Evolutionary conservation across 2,113 vertebrate species (phyloP), one percentile per base, ranked within the genome.

Genomic region (Lanius ludovicianus): DNA sequence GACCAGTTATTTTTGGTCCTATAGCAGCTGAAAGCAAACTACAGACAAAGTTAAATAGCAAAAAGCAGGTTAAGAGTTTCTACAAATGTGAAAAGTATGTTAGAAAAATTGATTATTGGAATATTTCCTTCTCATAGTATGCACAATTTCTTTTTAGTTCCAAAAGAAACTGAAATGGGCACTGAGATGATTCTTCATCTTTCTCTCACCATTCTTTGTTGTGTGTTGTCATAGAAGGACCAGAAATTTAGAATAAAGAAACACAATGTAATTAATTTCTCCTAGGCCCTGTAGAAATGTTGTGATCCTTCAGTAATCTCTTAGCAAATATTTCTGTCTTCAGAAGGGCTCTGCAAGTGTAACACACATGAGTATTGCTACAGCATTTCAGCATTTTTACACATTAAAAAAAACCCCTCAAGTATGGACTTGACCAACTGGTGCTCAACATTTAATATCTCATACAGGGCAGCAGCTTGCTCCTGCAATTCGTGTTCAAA

Each of bases 331-430:
- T 9, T 70, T 76, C 24, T 63, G 24, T 60, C 35, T 57, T 60
- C 28, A 64, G 62, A 82, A 68, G 18, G 13, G 18, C 23, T 71
- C 44, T 75, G 22, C 10, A 67, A 37, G 21, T 5, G 3, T 55
- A 71, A 90, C 25, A 50, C 9, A 39, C 22, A 21, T 5, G 70
- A 59, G 30, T 10, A 9, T 25, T 87, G 20, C 33, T 73, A 30
- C 25, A 56, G 17, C 35, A 70, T 63, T 89, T 77, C 60, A 65
- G 50, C 42, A 59, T 62, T 84, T 84, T 35, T 67, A 75, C 53
- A 28, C 13, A 44, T 6, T n/a, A 53, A 60, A 80, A 57, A 80
- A 7, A 7, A 0, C 0, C 0, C 6, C 11, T 75, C 44, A 39
- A 87, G 30, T 8, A 35, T 7, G 9, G 28, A 13, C 55, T 14